phyloP scores from a whole-genome alignment of 2,888 invertebrate genomes.

The Liopterus haemorrhoidalis region DNA sequence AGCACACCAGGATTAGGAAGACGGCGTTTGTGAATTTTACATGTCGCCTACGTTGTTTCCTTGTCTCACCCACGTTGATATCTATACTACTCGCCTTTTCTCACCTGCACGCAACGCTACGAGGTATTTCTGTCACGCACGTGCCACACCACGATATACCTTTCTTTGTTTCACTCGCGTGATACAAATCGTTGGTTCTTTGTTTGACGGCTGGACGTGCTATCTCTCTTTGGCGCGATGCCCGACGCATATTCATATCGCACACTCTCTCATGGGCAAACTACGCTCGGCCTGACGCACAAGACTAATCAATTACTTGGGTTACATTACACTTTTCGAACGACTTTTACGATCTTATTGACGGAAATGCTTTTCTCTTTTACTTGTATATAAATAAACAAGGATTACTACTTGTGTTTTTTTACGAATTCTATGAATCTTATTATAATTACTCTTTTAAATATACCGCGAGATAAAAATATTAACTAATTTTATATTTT shows the following conservation, averaged over 20 bases:
- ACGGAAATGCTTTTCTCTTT: too few species aligned
- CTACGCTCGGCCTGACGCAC: constrained; percentile 32
- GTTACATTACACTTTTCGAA: constrained; percentile 29
- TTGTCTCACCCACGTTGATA: constrained; percentile 23
- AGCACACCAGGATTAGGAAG: too few species aligned
- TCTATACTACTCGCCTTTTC: constrained; percentile 23
- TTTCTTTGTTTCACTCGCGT: constrained; percentile 6
- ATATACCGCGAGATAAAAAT: too few species aligned
- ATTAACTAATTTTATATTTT: too few species aligned
- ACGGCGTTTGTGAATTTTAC: constrained; percentile 14
- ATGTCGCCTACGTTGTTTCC: too few species aligned
- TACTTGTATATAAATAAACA: too few species aligned
- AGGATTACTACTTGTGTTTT: too few species aligned
- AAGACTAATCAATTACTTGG: constrained; percentile 39
- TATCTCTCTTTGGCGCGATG: constrained; percentile 4
- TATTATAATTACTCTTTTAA: too few species aligned
- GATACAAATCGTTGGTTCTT: constrained; percentile 9
- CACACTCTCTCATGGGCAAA: constrained; percentile 16
- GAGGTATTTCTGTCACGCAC: constrained; percentile 22
- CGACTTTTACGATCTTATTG: constrained; percentile 21
- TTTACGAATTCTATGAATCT: too few species aligned
- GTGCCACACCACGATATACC: constrained; percentile 11
- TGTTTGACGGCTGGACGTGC: constrained; percentile 11
- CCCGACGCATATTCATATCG: constrained; percentile 23
- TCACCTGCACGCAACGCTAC: constrained; percentile 3